phyloP scores from a whole-genome alignment of 2,797 vertebrate species.

The Typhlichthys subterraneus region DNA sequence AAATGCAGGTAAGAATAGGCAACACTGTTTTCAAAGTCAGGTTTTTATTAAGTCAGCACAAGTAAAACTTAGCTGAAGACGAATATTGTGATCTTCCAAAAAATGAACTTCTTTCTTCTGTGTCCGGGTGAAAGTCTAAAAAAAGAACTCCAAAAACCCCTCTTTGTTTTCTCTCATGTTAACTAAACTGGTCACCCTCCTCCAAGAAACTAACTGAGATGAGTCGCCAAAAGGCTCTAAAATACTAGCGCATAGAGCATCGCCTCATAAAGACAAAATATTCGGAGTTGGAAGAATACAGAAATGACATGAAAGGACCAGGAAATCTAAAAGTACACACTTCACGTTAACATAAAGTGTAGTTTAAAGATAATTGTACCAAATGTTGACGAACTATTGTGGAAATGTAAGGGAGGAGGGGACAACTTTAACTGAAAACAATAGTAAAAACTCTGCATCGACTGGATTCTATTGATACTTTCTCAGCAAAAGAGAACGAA shows the following conservation, averaged over 20 bases:
- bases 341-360: constrained; percentile 25
- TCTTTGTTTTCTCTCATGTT: constrained; percentile 4
- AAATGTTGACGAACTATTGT: constrained; percentile 31
- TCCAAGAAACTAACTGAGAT: constrained; percentile 46
- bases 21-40: constrained; percentile 74
- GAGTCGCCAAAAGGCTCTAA: constrained; percentile 26
- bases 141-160: constrained; percentile 25
- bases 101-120: constrained; percentile 65
- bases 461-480: constrained; percentile 39
- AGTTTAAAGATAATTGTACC: constrained; percentile 28
- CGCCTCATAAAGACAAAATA: constrained; percentile 58
- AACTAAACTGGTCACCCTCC: constrained; percentile 26
- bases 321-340: constrained; percentile 40
- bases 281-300: constrained; percentile 41
- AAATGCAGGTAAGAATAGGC: constrained; percentile 43
- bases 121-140: constrained; percentile 38
- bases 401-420: constrained; percentile 41
- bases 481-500: constrained; percentile 44
- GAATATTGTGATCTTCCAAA: constrained; percentile 64
- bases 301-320: constrained; percentile 33
- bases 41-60: constrained; percentile 82
- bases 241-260: constrained; percentile 35
- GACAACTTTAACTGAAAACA: constrained; percentile 43
- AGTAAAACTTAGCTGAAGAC: constrained; percentile 67
- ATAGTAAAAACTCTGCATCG: constrained; percentile 40